Percentiles rank a stretch among this genome's conserved stretches.
Conservation (phyloP, 1,140 invertebrate species). For the Aphelenchoides fujianensis region DNA sequence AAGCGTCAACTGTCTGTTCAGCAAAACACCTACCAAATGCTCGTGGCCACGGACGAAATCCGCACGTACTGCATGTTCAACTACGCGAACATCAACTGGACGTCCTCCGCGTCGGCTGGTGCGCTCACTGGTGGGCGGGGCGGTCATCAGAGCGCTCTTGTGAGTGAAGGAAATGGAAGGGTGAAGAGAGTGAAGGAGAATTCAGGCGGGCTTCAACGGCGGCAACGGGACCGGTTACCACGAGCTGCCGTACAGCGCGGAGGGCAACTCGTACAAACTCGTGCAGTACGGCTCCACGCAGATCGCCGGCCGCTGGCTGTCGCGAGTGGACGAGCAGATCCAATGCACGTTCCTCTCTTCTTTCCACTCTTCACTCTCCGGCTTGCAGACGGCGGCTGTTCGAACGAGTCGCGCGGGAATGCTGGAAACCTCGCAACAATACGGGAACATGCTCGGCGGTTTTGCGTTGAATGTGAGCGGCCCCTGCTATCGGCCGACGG, state of each 20-base stretch:
- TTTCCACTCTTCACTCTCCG: too few relatives aligned
- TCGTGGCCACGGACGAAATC: constrained; percentile 86
- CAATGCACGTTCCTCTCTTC: constrained; percentile 67
- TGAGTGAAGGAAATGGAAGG: constrained; percentile 1
- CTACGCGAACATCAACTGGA: constrained; percentile 83
- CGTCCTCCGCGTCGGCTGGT: constrained; percentile 80
- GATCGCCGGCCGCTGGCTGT: constrained; percentile 83
- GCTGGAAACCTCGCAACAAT: constrained; percentile 34
- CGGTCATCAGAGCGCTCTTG: constrained; percentile 72
- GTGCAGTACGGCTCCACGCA: constrained; percentile 80
- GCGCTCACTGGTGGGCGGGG: constrained; percentile 66
- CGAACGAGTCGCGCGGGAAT: constrained; percentile 40
- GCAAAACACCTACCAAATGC: constrained; percentile 73
- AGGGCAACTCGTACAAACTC: constrained; percentile 39
- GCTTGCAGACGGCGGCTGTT: constrained; percentile 81
- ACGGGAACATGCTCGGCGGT: constrained; percentile 88
- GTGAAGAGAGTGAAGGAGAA: not conserved
- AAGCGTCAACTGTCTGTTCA: too few relatives aligned
- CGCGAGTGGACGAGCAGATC: constrained; percentile 89
- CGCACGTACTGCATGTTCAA: constrained; percentile 90
- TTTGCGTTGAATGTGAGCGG: constrained; percentile 90
- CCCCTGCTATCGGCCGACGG: constrained; percentile 82
- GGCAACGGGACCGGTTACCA: constrained; percentile 76
- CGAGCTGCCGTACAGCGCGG: constrained; percentile 41
- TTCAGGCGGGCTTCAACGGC: constrained; percentile 69